Evolutionary conservation across 2,113 vertebrate genomes (phyloP).

Genomic region (Meriones unguiculatus): DNA sequence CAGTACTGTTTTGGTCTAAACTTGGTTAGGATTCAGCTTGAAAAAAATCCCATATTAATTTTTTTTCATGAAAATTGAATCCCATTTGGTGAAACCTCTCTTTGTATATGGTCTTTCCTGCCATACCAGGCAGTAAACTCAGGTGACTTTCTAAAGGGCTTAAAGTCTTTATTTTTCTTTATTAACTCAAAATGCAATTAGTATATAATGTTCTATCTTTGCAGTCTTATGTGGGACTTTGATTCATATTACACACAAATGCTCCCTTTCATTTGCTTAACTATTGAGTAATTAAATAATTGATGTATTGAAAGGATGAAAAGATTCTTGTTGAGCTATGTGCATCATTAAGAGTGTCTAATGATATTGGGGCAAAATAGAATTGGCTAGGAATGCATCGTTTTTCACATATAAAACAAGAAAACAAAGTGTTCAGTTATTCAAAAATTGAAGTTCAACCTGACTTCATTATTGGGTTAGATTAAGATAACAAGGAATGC

Average conservation of each 20-base stretch:
- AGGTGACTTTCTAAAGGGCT: neutral
- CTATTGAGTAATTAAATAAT: constrained; percentile 23
- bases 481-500: constrained; percentile 39
- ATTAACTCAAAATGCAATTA: constrained; percentile 16
- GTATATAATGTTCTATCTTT: neutral
- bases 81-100: neutral
- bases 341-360: neutral
- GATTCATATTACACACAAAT: neutral
- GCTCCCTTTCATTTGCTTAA: neutral
- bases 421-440: constrained; percentile 49
- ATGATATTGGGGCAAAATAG: neutral
- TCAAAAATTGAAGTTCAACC: constrained; percentile 33
- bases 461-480: constrained; percentile 1
- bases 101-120: neutral
- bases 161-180: neutral
- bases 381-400: neutral
- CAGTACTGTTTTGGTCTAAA: neutral
- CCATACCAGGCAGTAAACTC: neutral
- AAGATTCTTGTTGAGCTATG: neutral
- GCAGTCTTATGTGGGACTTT: neutral
- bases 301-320: neutral
- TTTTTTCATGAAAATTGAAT: neutral
- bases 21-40: neutral
- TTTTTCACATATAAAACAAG: constrained; percentile 47
- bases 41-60: neutral